Conservation (phyloP, 2,113 vertebrate species). For the Noctilio leporinus region DNA sequence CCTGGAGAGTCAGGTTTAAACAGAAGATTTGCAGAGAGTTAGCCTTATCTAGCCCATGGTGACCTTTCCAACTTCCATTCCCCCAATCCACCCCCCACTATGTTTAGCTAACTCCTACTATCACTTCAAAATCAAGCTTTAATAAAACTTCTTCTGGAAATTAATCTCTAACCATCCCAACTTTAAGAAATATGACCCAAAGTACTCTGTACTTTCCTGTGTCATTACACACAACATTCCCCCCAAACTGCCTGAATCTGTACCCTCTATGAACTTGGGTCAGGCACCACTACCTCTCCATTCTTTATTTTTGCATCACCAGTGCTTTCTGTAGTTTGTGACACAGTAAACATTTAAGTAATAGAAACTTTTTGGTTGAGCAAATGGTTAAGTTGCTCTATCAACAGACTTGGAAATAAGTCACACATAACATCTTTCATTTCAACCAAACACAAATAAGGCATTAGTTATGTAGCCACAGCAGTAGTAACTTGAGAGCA, state of each 20-base stretch:
- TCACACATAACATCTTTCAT: not conserved
- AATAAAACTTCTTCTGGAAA: not conserved
- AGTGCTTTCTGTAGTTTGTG: not conserved
- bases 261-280: not conserved
- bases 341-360: not conserved
- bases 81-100: not conserved
- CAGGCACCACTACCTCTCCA: not conserved
- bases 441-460: not conserved
- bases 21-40: not conserved
- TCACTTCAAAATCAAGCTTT: not conserved
- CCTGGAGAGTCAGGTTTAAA: not conserved
- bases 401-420: not conserved
- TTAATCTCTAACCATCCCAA: not conserved
- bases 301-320: not conserved
- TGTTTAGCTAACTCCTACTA: not conserved
- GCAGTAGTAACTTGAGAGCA: not conserved
- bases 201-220: not conserved
- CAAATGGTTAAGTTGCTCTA: not conserved
- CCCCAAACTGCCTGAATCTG: not conserved
- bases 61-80: not conserved
- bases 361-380: not conserved
- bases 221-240: not conserved
- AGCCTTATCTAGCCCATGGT: not conserved
- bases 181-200: not conserved
- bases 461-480: not conserved